Percentiles rank a stretch among this genome's conserved stretches.
These are phyloP conservation scores for Tachina fera DNA, from an alignment of 2,888 invertebrate genomes.

Conservation along the genomic window DNA sequence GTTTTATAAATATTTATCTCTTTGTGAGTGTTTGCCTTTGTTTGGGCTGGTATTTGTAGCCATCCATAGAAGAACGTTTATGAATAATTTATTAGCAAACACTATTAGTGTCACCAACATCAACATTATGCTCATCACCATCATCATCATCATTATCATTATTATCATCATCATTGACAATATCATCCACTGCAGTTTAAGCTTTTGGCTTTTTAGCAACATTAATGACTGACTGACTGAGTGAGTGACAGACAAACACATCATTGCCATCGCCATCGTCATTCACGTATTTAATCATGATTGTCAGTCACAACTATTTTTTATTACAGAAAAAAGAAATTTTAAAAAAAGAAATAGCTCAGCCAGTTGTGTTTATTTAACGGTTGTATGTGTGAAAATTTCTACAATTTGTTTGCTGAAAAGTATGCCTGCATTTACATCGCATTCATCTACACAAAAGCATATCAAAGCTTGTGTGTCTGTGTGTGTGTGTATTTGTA, in stretches of 20 bases:
- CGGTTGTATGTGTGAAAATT: slow-evolving; percentile 67
- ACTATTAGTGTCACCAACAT: slow-evolving; percentile 73
- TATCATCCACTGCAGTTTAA: slow-evolving; percentile 9
- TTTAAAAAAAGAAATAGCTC: slow-evolving; percentile 6
- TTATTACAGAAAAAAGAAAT: neutral
- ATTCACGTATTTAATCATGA: slow-evolving; percentile 57
- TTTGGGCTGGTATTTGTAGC: slow-evolving; percentile 65
- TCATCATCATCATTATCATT: slow-evolving; percentile 24
- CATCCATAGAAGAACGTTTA: slow-evolving; percentile 67
- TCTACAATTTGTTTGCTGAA: slow-evolving; percentile 19
- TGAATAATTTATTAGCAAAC: slow-evolving; percentile 74
- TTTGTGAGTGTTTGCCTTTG: slow-evolving; percentile 48
- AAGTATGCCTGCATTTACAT: neutral
- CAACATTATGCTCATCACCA: slow-evolving; percentile 61
- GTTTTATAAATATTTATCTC: slow-evolving; percentile 41
- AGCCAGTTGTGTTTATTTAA: slow-evolving; percentile 64
- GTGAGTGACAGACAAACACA: slow-evolving; percentile 18
- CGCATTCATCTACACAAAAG: neutral
- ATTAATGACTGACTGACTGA: neutral
- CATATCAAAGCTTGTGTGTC: neutral
- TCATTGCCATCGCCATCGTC: slow-evolving; percentile 12
- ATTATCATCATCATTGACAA: slow-evolving; percentile 17
- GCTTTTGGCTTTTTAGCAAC: neutral
- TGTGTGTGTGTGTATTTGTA: neutral
- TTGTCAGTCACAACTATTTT: slow-evolving; percentile 48